Evolutionary conservation across 2,113 vertebrate species (phyloP).

Genomic region (Andinoacara biseriatus): DNA sequence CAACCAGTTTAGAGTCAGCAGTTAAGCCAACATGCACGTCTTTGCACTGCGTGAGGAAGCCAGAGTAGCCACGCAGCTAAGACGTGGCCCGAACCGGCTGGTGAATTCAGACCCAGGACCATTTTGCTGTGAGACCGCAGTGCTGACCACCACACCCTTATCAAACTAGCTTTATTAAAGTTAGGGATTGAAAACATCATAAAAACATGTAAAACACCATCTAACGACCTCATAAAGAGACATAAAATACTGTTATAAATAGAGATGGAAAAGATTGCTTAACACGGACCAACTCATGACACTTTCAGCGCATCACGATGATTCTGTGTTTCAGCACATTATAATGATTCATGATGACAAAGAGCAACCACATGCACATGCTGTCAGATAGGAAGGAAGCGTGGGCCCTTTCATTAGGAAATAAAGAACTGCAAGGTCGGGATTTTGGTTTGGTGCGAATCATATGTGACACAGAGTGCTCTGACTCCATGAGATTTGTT

Average conservation of each 20-base stretch:
- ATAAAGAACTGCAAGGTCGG: neutral
- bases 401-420: accelerated
- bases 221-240: neutral
- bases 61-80: accelerated
- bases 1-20: too few species aligned
- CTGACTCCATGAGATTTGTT: neutral
- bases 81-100: neutral
- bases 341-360: too few species aligned
- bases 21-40: too few species aligned
- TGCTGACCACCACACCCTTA: neutral
- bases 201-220: neutral
- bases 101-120: accelerated
- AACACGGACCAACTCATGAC: neutral
- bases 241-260: neutral
- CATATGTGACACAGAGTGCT: neutral
- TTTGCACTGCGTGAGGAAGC: neutral
- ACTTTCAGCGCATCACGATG: neutral
- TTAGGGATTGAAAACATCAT: neutral
- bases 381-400: neutral
- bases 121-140: too few species aligned
- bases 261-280: neutral
- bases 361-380: neutral
- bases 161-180: neutral
- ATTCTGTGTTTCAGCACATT: neutral
- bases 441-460: accelerated